phyloP scores from a whole-genome alignment of 2,797 vertebrate genomes.

The Onychomys torridus region DNA sequence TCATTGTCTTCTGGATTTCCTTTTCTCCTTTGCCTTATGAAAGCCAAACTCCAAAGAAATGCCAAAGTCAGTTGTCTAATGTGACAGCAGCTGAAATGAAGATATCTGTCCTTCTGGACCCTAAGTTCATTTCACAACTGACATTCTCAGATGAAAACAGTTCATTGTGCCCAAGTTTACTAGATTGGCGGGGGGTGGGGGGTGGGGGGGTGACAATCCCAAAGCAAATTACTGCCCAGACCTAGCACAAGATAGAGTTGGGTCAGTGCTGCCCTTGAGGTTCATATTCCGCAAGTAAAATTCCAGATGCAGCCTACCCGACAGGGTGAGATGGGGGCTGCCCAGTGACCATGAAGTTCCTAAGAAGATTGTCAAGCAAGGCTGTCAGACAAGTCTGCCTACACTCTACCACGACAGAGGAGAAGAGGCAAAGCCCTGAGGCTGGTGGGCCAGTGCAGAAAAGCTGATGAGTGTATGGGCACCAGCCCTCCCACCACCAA shows the following conservation, averaged over 20 bases:
- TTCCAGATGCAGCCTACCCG: not conserved
- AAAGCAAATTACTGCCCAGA: not conserved
- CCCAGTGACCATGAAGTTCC: not conserved
- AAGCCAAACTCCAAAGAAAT: slow-evolving; percentile 30
- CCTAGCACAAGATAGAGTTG: not conserved
- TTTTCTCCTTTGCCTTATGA: slow-evolving; percentile 16
- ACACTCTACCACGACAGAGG: not conserved
- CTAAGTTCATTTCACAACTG: not conserved
- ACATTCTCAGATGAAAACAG: not conserved
- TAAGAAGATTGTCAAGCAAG: not conserved
- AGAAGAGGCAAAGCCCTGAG: not conserved
- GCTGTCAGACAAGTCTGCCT: not conserved
- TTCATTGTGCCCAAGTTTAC: not conserved
- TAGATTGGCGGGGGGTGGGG: too few species aligned
- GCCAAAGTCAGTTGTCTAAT: not conserved
- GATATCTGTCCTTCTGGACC: not conserved
- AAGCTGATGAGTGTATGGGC: not conserved
- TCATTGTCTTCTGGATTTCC: slow-evolving; percentile 31
- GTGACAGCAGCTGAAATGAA: not conserved
- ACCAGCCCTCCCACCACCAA: not conserved
- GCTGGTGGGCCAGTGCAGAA: not conserved
- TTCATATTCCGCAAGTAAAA: slow-evolving; percentile 25
- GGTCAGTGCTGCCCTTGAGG: not conserved
- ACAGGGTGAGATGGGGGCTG: not conserved
- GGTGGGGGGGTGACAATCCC: not conserved